These are phyloP conservation scores for Muraenolepis orangiensis DNA, from an alignment of 2,797 vertebrate species.

Conservation along the genomic window DNA sequence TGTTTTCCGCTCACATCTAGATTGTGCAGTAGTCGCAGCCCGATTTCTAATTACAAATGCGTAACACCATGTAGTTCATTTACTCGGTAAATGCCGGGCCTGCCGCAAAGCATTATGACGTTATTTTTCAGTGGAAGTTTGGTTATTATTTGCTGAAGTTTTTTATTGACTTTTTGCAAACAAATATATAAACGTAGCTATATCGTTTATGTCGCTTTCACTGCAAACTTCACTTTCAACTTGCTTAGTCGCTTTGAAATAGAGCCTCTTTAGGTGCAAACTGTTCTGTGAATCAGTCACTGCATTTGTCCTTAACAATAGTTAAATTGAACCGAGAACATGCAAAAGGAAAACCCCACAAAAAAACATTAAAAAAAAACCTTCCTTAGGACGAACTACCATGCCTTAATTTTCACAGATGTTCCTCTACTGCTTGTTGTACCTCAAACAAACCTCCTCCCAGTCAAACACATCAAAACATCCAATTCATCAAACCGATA, in stretches of 20 bases:
- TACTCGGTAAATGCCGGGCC: not conserved
- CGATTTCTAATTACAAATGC: not conserved
- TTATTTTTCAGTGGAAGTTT: not conserved
- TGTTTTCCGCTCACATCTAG: not conserved
- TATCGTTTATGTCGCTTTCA: too few species aligned
- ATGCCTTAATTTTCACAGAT: too few species aligned
- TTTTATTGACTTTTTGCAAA: constrained; percentile 18
- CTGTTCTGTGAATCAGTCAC: too few species aligned
- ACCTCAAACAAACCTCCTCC: not conserved
- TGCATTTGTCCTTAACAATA: too few species aligned
- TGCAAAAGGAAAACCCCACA: too few species aligned
- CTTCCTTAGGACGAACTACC: too few species aligned
- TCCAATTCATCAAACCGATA: not conserved
- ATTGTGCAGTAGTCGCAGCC: not conserved
- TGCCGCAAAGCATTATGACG: not conserved
- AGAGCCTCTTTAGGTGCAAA: not conserved
- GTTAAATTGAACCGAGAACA: too few species aligned
- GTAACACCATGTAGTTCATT: not conserved
- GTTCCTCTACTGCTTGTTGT: not conserved
- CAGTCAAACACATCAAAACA: not conserved
- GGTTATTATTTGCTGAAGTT: constrained; percentile 11
- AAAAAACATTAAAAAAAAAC: too few species aligned
- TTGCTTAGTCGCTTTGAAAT: not conserved
- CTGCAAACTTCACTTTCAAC: not conserved
- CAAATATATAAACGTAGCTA: too few species aligned